Evolutionary conservation across 2,888 invertebrate species (phyloP).

Genomic region (Linnaemya vulpina): DNA sequence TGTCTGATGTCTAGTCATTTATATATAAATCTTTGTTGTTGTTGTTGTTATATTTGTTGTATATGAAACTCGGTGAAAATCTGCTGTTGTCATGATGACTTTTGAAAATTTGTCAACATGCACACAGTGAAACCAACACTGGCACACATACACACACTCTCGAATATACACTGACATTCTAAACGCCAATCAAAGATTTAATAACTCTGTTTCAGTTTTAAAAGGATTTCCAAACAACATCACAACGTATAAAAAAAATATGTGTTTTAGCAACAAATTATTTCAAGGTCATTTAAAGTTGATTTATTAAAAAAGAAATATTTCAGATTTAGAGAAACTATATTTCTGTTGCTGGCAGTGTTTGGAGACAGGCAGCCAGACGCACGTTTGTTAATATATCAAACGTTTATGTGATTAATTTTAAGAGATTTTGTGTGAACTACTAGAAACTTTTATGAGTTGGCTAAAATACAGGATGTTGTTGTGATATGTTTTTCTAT

Average conservation of each 20-base stretch:
- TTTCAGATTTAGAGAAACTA: background rate
- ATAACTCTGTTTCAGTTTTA: slow-evolving; percentile 73
- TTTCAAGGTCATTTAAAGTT: slow-evolving; percentile 65
- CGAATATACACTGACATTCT: slow-evolving; percentile 22
- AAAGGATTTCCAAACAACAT: slow-evolving; percentile 68
- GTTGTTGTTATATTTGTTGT: slow-evolving; percentile 29
- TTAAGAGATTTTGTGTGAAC: background rate
- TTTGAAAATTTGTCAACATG: slow-evolving; percentile 69
- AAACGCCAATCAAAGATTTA: slow-evolving; percentile 59
- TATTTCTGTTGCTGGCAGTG: slow-evolving; percentile 20
- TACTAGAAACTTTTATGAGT: background rate
- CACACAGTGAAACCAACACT: background rate
- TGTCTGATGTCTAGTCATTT: slow-evolving; percentile 66
- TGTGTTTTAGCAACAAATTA: slow-evolving; percentile 52
- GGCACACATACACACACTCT: background rate
- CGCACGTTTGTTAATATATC: slow-evolving; percentile 33
- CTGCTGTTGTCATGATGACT: slow-evolving; percentile 72
- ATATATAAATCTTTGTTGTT: slow-evolving; percentile 10
- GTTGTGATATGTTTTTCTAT: background rate
- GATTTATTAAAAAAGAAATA: slow-evolving; percentile 60
- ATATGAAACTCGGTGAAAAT: slow-evolving; percentile 65
- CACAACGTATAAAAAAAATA: slow-evolving; percentile 5
- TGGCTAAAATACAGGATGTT: background rate
- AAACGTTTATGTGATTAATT: slow-evolving; percentile 13
- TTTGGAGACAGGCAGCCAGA: slow-evolving; percentile 18